A percentile compares a stretch with the other conserved stretches of the same genome.
Evolutionary conservation across 2,888 invertebrate species (phyloP).

Genomic region (Scaptodrosophila latifasciaeformis): DNA sequence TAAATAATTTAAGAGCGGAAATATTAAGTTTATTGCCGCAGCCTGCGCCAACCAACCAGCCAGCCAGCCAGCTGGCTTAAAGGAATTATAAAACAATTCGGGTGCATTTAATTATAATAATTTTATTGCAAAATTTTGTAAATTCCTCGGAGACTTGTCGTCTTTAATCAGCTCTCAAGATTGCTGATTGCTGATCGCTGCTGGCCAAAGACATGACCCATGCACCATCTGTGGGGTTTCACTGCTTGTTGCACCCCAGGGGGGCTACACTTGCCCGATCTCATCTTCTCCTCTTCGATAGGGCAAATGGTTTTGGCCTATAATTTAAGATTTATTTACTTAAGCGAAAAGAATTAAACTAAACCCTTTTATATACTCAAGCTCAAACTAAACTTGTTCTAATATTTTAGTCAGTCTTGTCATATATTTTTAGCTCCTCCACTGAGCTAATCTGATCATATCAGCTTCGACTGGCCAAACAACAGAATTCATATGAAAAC

Average conservation of each 20-base stretch:
- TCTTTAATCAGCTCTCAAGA: too few relatives aligned
- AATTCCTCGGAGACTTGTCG: background rate
- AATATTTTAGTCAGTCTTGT: too few relatives aligned
- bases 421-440: too few relatives aligned
- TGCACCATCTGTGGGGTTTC: slow-evolving; percentile 48
- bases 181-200: slow-evolving; percentile 16
- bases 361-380: too few relatives aligned
- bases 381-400: too few relatives aligned
- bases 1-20: slow-evolving; percentile 70
- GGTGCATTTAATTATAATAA: slow-evolving; percentile 66
- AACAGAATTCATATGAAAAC: slow-evolving; percentile 45
- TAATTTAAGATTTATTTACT: too few relatives aligned
- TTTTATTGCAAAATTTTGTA: slow-evolving; percentile 38
- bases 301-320: too few relatives aligned
- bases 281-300: too few relatives aligned
- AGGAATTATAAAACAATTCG: slow-evolving; percentile 63
- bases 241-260: slow-evolving; percentile 32
- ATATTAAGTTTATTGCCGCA: slow-evolving; percentile 60
- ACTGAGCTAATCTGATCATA: slow-evolving; percentile 53
- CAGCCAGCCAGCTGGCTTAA: slow-evolving; percentile 15
- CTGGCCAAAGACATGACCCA: slow-evolving; percentile 14
- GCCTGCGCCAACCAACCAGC: too few relatives aligned
- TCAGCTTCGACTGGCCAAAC: slow-evolving; percentile 17
- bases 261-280: too few relatives aligned
- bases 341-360: too few relatives aligned